Evolutionary conservation across 2,888 invertebrate species (phyloP).

Genomic region (Sipha maydis): DNA sequence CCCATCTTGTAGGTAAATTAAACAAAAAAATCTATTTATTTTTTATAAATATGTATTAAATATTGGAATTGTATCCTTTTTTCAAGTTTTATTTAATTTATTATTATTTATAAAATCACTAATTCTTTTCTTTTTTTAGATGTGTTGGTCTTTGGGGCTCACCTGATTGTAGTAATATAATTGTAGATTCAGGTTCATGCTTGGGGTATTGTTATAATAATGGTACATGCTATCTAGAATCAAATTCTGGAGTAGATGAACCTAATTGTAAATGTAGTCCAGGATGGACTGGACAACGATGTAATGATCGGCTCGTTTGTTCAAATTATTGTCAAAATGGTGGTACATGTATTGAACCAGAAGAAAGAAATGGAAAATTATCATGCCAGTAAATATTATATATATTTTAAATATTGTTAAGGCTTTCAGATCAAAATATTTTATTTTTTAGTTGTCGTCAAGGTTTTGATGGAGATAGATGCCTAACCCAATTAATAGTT

Average conservation of each 20-base stretch:
- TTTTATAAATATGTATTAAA: neutral
- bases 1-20: conserved; percentile 69
- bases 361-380: conserved; percentile 66
- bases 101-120: neutral
- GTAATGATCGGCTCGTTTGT: conserved; percentile 70
- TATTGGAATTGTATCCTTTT: neutral
- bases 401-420: conserved; percentile 46
- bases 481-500: conserved; percentile 65
- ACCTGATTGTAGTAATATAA: conserved; percentile 55
- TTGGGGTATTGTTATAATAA: conserved; percentile 60
- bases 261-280: conserved; percentile 63
- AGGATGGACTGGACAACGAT: conserved; percentile 67
- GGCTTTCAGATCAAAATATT: conserved; percentile 60
- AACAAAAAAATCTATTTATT: neutral
- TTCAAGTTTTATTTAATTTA: neutral
- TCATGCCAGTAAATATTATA: conserved; percentile 67
- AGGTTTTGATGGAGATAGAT: conserved; percentile 67
- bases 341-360: conserved; percentile 69
- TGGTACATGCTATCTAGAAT: conserved; percentile 62
- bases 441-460: conserved; percentile 67
- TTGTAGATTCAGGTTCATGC: conserved; percentile 48
- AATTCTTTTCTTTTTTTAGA: conserved; percentile 6
- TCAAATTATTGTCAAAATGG: conserved; percentile 71
- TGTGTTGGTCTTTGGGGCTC: conserved; percentile 58
- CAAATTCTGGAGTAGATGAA: conserved; percentile 50